A percentile compares a stretch with the other conserved stretches of the same genome.
Evolutionary conservation across 2,113 vertebrate genomes (phyloP).

Genomic region (Aspiorhynchus laticeps): DNA sequence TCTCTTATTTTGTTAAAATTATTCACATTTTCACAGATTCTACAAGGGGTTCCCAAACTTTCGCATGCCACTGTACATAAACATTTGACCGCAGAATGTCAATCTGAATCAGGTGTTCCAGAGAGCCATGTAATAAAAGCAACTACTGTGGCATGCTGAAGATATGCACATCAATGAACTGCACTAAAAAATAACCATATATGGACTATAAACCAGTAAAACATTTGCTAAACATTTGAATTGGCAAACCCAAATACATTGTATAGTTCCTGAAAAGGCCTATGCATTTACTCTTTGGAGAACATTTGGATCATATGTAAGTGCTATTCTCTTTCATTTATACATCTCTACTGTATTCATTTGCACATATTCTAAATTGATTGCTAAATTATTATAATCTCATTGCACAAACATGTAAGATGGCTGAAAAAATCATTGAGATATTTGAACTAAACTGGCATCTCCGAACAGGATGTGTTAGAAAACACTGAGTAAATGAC

Average conservation of each 20-base stretch:
- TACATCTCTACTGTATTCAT: neutral
- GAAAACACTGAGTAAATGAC: constrained; percentile 7
- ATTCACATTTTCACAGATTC: too few relatives aligned
- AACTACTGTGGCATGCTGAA: neutral
- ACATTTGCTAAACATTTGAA: constrained; percentile 33
- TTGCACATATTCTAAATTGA: neutral
- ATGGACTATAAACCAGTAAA: constrained; percentile 9
- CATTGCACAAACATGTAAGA: neutral
- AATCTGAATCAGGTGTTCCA: neutral
- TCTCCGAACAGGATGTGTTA: neutral
- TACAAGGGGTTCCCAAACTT: too few relatives aligned
- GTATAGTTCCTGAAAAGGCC: constrained; percentile 10
- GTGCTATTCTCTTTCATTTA: neutral
- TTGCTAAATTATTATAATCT: neutral
- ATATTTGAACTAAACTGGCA: neutral
- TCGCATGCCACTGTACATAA: too few relatives aligned
- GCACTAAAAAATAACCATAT: neutral
- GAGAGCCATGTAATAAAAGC: neutral
- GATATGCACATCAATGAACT: neutral
- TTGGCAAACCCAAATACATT: constrained; percentile 32
- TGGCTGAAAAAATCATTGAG: constrained; percentile 18
- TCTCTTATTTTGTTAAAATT: too few relatives aligned
- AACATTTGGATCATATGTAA: neutral
- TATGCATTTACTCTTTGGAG: constrained; percentile 47
- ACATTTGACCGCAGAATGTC: neutral